Conservation (phyloP, 1,140 invertebrate species). For the Glossosoma conforme region DNA sequence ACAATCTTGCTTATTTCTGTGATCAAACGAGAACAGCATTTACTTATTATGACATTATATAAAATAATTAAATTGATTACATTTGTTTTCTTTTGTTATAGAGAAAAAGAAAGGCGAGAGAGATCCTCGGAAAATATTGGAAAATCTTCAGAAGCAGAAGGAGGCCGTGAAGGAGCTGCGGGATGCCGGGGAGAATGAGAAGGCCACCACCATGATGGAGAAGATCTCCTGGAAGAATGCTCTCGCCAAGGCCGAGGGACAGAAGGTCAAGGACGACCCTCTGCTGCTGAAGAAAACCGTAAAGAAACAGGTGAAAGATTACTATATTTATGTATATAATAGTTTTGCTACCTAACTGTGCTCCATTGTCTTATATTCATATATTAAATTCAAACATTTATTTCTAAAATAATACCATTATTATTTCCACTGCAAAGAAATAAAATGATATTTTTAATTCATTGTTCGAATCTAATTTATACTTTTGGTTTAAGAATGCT, state of each 20-base stretch:
- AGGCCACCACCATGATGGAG: slow-evolving; percentile 62
- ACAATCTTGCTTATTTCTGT: too few species aligned
- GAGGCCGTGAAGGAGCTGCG: slow-evolving; percentile 60
- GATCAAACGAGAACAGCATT: too few species aligned
- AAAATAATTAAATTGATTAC: too few species aligned
- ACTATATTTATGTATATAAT: neutral
- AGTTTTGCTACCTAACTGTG: too few species aligned
- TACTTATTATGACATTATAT: too few species aligned
- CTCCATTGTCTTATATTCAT: too few species aligned
- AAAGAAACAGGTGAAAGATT: slow-evolving; percentile 52
- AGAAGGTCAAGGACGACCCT: slow-evolving; percentile 81
- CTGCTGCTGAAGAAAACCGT: slow-evolving; percentile 72
- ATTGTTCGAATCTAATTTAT: too few species aligned
- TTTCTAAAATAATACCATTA: too few species aligned
- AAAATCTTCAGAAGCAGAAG: slow-evolving; percentile 66
- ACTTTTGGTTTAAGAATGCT: too few species aligned
- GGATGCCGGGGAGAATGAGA: slow-evolving; percentile 55
- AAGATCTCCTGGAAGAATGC: slow-evolving; percentile 70
- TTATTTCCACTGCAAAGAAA: too few species aligned
- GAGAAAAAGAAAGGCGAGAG: slow-evolving; percentile 49
- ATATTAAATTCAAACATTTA: too few species aligned
- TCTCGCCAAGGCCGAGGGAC: slow-evolving; percentile 68
- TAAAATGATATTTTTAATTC: too few species aligned
- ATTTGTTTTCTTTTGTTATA: slow-evolving; percentile 12
- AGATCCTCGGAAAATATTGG: slow-evolving; percentile 65